A percentile compares a stretch with the other conserved stretches of the same genome.
Conservation (phyloP, 2,113 vertebrate genomes). For the Diadophis punctatus region DNA sequence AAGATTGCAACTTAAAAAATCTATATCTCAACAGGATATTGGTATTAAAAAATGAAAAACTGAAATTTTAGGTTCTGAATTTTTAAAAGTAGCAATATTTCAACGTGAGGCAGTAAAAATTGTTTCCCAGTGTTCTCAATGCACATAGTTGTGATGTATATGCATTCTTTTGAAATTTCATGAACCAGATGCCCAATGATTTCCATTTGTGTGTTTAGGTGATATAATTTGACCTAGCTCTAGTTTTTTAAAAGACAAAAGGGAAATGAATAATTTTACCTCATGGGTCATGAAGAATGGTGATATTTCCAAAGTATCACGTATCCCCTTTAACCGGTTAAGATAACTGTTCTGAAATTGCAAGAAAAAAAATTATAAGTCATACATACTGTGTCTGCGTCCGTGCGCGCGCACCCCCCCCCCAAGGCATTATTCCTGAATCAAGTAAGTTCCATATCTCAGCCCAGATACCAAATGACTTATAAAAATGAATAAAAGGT, state of each 20-base stretch:
- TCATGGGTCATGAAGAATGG: slow-evolving; percentile 93
- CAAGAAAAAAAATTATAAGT: slow-evolving; percentile 10
- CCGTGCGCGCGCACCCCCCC: too few species aligned
- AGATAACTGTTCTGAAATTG: slow-evolving; percentile 80
- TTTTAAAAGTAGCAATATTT: neutral
- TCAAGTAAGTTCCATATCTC: neutral
- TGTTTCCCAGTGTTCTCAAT: neutral
- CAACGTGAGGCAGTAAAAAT: neutral
- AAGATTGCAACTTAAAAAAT: neutral
- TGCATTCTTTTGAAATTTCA: neutral
- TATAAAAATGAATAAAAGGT: neutral
- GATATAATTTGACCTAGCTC: neutral
- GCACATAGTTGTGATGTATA: neutral
- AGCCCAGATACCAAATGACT: neutral
- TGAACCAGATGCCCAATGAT: neutral
- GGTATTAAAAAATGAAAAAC: neutral
- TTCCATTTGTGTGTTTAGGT: neutral
- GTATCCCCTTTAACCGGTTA: slow-evolving; percentile 82
- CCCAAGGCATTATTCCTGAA: neutral
- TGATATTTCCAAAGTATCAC: slow-evolving; percentile 82
- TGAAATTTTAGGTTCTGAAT: neutral
- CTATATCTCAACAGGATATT: neutral
- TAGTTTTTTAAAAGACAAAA: neutral
- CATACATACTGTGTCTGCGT: neutral
- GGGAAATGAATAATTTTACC: slow-evolving; percentile 66